These are phyloP conservation scores for Megalurothrips usitatus DNA, from an alignment of 2,888 invertebrate genomes.

Conservation along the genomic window DNA sequence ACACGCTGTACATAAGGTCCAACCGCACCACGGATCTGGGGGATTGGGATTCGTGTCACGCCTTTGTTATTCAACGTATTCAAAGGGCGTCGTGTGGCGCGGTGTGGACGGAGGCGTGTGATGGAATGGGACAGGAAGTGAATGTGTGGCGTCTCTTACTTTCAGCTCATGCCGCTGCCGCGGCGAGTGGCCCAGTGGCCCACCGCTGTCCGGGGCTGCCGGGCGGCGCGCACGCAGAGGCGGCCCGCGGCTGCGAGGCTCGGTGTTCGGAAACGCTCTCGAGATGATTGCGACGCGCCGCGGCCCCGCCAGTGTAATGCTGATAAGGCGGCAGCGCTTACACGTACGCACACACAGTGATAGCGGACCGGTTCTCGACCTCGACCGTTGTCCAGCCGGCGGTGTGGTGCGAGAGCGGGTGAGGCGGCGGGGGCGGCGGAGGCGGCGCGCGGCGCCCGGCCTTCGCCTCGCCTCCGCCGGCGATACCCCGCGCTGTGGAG, in stretches of 20 bases:
- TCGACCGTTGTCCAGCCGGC: constrained; percentile 8
- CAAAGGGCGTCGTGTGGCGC: not conserved
- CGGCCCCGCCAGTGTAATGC: not conserved
- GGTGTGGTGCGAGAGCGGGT: not conserved
- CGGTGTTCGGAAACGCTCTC: not conserved
- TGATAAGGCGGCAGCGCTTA: not conserved
- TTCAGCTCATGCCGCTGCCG: too few species aligned
- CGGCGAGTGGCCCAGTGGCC: not conserved
- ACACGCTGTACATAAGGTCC: too few species aligned
- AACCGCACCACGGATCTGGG: not conserved
- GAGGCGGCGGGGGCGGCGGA: not conserved
- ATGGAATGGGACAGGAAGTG: too few species aligned
- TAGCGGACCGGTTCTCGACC: not conserved
- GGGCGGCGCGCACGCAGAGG: not conserved
- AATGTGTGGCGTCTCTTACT: too few species aligned
- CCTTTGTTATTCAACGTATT: constrained; percentile 2
- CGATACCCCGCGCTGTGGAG: not conserved
- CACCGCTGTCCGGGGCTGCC: not conserved
- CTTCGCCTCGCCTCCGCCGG: not conserved
- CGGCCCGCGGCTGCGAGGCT: not conserved
- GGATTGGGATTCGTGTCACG: constrained; percentile 16
- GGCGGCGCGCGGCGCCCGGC: not conserved
- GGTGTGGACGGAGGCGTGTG: not conserved
- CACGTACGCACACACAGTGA: not conserved
- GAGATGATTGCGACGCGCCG: not conserved